phyloP scores from a whole-genome alignment of 2,797 vertebrate genomes.

The Sebastolobus altivelis region DNA sequence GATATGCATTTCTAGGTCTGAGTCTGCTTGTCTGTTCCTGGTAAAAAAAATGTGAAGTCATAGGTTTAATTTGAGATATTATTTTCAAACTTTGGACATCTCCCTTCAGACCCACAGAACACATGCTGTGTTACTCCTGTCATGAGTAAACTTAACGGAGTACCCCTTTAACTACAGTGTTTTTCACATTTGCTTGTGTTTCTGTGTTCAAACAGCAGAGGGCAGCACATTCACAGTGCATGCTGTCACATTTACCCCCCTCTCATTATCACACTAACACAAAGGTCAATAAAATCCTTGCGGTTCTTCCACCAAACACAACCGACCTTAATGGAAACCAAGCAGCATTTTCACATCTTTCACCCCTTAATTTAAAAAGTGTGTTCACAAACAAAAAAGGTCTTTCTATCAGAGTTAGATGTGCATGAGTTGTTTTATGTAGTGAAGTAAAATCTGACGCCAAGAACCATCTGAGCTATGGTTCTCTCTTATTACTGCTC shows the following conservation, averaged over 20 bases:
- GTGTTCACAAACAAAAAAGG: constrained; percentile 19
- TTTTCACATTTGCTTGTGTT: constrained; percentile 13
- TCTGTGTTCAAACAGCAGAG: constrained; percentile 69
- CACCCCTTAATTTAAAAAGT: constrained; percentile 13
- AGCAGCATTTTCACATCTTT: constrained; percentile 17
- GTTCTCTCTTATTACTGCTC: not conserved
- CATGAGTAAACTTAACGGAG: not conserved
- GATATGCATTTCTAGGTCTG: not conserved
- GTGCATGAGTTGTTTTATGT: constrained; percentile 4
- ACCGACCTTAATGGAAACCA: not conserved
- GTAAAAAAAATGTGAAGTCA: not conserved
- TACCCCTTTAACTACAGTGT: not conserved
- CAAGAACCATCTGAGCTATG: not conserved
- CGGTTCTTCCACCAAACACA: not conserved
- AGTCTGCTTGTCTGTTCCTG: not conserved
- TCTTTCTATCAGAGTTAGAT: not conserved
- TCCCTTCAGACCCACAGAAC: not conserved
- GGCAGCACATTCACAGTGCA: constrained; percentile 71
- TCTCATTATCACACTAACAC: constrained; percentile 1
- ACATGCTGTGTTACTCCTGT: not conserved
- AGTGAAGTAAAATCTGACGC: not conserved
- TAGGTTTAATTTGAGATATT: not conserved
- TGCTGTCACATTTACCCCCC: not conserved
- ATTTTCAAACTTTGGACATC: not conserved
- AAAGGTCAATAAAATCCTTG: constrained; percentile 33